These are phyloP conservation scores for Tangara arthus DNA, from an alignment of 2,797 vertebrate genomes.

Conservation along the genomic window DNA sequence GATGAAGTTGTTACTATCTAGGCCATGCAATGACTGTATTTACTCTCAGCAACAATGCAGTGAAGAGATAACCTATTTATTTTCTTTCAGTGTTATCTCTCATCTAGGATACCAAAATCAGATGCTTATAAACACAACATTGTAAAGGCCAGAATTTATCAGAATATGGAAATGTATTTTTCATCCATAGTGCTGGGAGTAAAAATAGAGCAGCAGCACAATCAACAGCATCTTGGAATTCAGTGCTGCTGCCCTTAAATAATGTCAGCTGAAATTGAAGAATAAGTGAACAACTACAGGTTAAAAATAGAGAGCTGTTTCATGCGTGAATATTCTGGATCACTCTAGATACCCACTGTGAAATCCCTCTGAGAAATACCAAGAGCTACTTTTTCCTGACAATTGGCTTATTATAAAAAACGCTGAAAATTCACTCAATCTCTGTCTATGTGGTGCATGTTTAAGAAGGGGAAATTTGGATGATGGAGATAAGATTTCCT, in stretches of 20 bases:
- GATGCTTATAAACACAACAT: neutral
- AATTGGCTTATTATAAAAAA: neutral
- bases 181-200: neutral
- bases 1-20: neutral
- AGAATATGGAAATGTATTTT: neutral
- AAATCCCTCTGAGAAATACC: neutral
- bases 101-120: neutral
- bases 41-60: neutral
- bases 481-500: neutral
- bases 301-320: constrained; percentile 1
- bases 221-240: neutral
- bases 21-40: neutral
- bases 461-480: neutral
- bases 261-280: neutral
- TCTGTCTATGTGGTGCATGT: neutral
- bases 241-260: neutral
- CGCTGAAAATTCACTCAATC: neutral
- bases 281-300: neutral
- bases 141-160: neutral
- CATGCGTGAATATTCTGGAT: neutral
- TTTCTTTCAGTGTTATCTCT: neutral
- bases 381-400: neutral
- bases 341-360: neutral
- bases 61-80: neutral
- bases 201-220: neutral